Base-by-base conservation (phyloP, 2,113 vertebrate genomes). In the Clinocottus analis region DNA sequence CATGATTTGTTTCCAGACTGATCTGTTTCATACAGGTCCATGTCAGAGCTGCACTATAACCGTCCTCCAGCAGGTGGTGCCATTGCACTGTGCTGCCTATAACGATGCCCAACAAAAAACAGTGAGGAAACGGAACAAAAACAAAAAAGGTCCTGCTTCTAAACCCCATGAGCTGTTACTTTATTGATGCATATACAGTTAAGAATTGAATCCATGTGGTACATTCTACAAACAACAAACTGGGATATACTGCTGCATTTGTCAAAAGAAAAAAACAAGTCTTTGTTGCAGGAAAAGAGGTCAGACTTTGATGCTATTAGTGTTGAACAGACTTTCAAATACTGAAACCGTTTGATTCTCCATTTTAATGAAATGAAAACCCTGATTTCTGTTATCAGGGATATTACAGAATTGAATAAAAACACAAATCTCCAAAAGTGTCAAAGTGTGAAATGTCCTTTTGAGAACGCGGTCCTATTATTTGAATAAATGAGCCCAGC, bases 1-100 rank as follows among this genome's bases (percentile, higher is more conserved):
- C 9, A 29, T 41, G n/a, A 45, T 61, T 9, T 25, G 63, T 62
- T 23, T 14, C n/a, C n/a, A n/a, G n/a, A n/a, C n/a, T n/a, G n/a
- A n/a, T n/a, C 33, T 12, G 12, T 10, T 5, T 3, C 14, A 43
- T 43, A 14, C 0, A 43, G 19, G 4, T 31, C 11, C 4, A 56
- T 25, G 13, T 56, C 53, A 55, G 55, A 21, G n/a, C 66, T 75
- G 83, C 72, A 75, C 9, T 77, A 7, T 3, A 23, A 5, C 2
- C 5, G 1, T 56, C 23, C 1, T 64, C 77, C 86, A 83, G 83
- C 72, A 75, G 79, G 33, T 21, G 64, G 82, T 3, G 56, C 55
- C 9, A 21, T 67, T 72, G 21, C 29, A 39, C 29, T 5, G 45
- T 55, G 33, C 67, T 51, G 72, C 25, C 63, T 45, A 17, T 43